A percentile compares a stretch with the other conserved stretches of the same genome.
These are phyloP conservation scores for Trachelipus rathkii DNA, from an alignment of 1,140 invertebrate species.

Conservation along the genomic window DNA sequence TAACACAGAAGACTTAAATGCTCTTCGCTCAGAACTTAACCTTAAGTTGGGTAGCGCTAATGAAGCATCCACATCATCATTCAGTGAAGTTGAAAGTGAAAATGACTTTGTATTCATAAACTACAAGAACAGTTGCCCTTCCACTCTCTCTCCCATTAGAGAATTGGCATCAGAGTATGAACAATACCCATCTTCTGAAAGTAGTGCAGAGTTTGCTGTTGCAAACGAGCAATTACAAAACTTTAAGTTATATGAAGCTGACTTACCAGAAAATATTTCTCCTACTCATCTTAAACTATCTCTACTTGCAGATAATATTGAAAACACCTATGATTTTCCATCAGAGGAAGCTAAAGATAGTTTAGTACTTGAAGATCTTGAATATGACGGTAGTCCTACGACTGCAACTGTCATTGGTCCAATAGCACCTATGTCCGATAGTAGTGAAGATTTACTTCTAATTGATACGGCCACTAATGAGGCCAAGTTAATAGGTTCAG, in stretches of 20 bases:
- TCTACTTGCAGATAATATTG: too few species aligned
- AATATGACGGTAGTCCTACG: conserved; percentile 10
- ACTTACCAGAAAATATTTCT: too few species aligned
- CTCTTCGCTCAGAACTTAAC: conserved; percentile 17
- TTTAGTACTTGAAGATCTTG: conserved; percentile 26
- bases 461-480: conserved; percentile 14
- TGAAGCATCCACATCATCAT: neutral
- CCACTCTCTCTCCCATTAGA: conserved; percentile 23
- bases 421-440: conserved; percentile 1
- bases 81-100: neutral
- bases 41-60: conserved; percentile 11
- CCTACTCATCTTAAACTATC: too few species aligned
- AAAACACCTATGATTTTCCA: neutral
- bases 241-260: too few species aligned
- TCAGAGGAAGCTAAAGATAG: conserved; percentile 4
- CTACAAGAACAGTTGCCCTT: conserved; percentile 16
- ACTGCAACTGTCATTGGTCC: conserved; percentile 19
- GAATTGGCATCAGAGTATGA: neutral
- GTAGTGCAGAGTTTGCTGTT: too few species aligned
- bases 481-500: neutral
- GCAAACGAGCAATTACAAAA: too few species aligned
- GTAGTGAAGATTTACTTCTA: conserved; percentile 24
- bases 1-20: conserved; percentile 24
- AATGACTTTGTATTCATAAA: conserved; percentile 25
- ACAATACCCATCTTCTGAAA: too few species aligned